Base-by-base conservation (phyloP, 2,797 vertebrate genomes). In the Malacoctenus gilli region DNA sequence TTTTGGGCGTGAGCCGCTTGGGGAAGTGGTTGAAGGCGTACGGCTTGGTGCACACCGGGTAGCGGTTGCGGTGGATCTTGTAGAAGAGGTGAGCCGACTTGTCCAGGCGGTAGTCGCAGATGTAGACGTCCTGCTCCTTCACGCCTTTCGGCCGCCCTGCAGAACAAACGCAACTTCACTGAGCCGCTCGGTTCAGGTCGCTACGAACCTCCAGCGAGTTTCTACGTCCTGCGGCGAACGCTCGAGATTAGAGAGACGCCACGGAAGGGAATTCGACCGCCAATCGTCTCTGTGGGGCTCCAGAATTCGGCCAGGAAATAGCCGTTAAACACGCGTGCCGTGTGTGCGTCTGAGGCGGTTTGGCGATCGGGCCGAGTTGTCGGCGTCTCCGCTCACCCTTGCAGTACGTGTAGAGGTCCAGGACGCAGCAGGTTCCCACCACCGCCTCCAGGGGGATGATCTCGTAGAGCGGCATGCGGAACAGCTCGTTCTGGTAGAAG, bases 11-110 rank as follows among this genome's bases (percentile, higher is more conserved):
- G 65, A 99, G 94, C 62, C 93, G 93, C 88, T 98, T 98, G 77
- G 96, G 92, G 86, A 99, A 99, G 87, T 99, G 97, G 85, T 98
- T 95, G 64, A 99, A 99, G 84, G 97, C 97, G 5, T 97, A 99
- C 51, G 93, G 88, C 85, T 98, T 98, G 85, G 97, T 99, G 92
- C 97, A 99, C 42, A 96, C 95, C 0, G 97, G 96, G 63, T 94
- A 99, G 32, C 95, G 97, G 74, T 99, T 99, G 0, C 96, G 94
- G 82, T 99, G 97, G 84, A 99, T 99, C 92, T 99, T 99, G 91
- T 99, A 99, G 84, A 99, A 99, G 44, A 98, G 92, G 71, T 99
- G 97, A 32, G 97, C 97, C 0, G 97, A 99, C 83, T 98, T 99
- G 85, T 99, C 97, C 49, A 99, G 91, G 62, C 97, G 95, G 65